These are phyloP conservation scores for Streblospio benedicti DNA, from an alignment of 1,140 invertebrate species.

Conservation along the genomic window DNA sequence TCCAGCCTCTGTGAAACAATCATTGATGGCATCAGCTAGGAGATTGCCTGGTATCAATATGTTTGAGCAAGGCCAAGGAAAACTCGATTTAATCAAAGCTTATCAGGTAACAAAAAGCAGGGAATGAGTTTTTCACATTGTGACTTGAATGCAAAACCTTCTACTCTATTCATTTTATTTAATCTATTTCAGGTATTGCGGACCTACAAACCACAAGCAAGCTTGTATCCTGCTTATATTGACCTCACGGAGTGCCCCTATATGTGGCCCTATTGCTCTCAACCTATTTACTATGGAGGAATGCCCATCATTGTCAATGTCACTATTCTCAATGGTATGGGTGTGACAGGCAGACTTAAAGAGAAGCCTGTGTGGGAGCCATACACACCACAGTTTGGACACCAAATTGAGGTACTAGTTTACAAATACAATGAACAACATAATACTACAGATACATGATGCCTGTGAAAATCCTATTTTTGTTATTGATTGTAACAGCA, in stretches of 20 bases:
- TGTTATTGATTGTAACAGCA: too few relatives aligned
- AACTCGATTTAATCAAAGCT: constrained; percentile 77
- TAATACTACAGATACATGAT: too few relatives aligned
- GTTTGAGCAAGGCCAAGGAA: constrained; percentile 91
- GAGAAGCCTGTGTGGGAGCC: constrained; percentile 69
- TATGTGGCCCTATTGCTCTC: constrained; percentile 97
- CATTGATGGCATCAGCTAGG: constrained; percentile 75
- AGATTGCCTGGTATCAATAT: constrained; percentile 78
- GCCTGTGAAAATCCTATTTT: too few relatives aligned
- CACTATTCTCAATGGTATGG: constrained; percentile 57
- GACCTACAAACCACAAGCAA: constrained; percentile 74
- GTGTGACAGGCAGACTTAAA: constrained; percentile 69
- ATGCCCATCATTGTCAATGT: constrained; percentile 87
- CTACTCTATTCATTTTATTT: too few relatives aligned
- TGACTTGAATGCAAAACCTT: too few relatives aligned
- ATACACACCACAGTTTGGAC: constrained; percentile 65
- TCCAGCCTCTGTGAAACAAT: constrained; percentile 90
- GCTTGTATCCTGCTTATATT: constrained; percentile 60
- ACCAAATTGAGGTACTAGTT: constrained; percentile 40
- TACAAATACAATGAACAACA: too few relatives aligned
- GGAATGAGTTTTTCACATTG: too few relatives aligned
- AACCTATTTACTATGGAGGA: constrained; percentile 78
- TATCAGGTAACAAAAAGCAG: too few relatives aligned
- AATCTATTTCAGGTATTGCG: too few relatives aligned
- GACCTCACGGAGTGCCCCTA: constrained; percentile 89